These are phyloP conservation scores for Oxyura jamaicensis DNA, from an alignment of 2,113 vertebrate species.

Conservation along the genomic window DNA sequence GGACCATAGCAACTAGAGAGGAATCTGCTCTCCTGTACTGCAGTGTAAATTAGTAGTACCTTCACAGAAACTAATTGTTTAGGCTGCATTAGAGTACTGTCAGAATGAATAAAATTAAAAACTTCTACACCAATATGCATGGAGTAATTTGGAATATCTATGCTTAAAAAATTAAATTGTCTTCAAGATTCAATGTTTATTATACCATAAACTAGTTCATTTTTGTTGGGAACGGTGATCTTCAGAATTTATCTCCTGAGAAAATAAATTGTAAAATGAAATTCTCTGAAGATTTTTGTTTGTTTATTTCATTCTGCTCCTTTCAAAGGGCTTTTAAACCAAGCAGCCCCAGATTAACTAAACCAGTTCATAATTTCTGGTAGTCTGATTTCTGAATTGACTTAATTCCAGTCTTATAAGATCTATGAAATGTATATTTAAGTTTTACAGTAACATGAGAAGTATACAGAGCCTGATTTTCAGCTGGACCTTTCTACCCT, in stretches of 20 bases:
- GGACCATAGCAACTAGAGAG: not conserved
- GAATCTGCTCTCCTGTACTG: not conserved
- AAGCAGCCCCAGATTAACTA: not conserved
- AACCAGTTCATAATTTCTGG: not conserved
- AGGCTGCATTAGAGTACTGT: not conserved
- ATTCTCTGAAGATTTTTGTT: not conserved
- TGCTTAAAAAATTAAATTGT: not conserved
- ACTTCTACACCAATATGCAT: not conserved
- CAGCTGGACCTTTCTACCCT: not conserved
- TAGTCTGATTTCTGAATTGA: not conserved
- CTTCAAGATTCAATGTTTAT: not conserved
- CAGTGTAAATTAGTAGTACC: not conserved
- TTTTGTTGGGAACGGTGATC: not conserved
- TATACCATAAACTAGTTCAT: not conserved
- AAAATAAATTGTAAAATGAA: not conserved
- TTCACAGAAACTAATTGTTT: not conserved
- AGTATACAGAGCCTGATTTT: not conserved
- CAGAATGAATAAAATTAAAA: not conserved
- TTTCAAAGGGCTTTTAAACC: not conserved
- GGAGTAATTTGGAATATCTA: not conserved
- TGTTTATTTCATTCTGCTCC: not conserved
- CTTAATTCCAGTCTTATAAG: not conserved
- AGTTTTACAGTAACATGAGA: not conserved
- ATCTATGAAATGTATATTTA: not conserved
- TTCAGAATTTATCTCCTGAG: not conserved